Percentiles rank a stretch among this genome's conserved stretches.
Conservation (phyloP, 2,797 vertebrate species). For the Hoplostethus atlanticus region DNA sequence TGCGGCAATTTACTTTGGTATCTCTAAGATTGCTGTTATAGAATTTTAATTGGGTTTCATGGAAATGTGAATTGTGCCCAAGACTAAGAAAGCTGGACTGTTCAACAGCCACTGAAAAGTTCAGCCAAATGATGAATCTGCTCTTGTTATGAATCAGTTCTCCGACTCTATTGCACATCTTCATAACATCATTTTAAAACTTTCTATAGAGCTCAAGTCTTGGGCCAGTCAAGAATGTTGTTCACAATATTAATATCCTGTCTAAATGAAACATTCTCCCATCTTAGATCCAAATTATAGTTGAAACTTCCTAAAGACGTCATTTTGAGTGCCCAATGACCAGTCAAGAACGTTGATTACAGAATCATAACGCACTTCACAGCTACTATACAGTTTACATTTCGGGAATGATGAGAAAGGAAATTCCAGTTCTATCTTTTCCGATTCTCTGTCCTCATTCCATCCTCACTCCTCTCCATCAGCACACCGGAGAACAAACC, state of each 20-base stretch:
- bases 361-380: neutral
- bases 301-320: too few species aligned
- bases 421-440: constrained; percentile 25
- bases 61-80: too few species aligned
- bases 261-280: too few species aligned
- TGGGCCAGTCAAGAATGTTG: neutral
- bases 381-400: neutral
- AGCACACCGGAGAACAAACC: constrained; percentile 56
- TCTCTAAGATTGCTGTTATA: too few species aligned
- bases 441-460: constrained; percentile 37
- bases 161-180: too few species aligned
- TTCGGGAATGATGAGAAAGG: constrained; percentile 28
- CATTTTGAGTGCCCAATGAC: neutral
- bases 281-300: too few species aligned
- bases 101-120: neutral
- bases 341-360: constrained; percentile 2
- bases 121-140: neutral
- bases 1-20: too few species aligned
- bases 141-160: neutral
- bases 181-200: too few species aligned
- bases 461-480: constrained; percentile 44
- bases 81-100: neutral
- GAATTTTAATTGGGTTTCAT: too few species aligned
- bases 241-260: neutral
- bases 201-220: too few species aligned